phyloP scores from a whole-genome alignment of 2,797 vertebrate species.

The Labeo calbasu region DNA sequence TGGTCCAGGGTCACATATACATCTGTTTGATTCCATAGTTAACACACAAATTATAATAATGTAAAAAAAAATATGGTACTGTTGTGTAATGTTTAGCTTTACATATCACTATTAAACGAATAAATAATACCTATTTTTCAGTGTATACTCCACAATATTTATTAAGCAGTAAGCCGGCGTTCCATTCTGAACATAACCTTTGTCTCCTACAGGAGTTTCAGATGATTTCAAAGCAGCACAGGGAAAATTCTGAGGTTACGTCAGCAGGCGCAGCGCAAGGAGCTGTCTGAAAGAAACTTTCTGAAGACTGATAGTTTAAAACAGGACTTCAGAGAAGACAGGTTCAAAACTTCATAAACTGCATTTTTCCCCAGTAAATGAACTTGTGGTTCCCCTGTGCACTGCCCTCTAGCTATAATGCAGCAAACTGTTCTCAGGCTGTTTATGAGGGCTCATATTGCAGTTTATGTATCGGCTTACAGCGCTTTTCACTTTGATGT shows the following conservation, averaged over 20 bases:
- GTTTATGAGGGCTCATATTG: slow-evolving; percentile 31
- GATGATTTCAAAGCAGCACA: not conserved
- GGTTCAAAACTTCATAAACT: slow-evolving; percentile 7
- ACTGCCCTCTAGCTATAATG: slow-evolving; percentile 23
- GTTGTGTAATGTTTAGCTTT: not conserved
- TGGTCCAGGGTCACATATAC: no score
- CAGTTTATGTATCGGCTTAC: slow-evolving; percentile 36
- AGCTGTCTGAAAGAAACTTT: not conserved
- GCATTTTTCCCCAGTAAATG: slow-evolving; percentile 14
- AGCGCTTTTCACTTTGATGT: slow-evolving; percentile 24
- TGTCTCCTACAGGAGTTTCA: not conserved
- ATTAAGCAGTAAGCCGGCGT: no score
- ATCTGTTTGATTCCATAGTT: not conserved
- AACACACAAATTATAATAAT: no score
- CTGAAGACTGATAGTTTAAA: not conserved
- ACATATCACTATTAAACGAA: not conserved
- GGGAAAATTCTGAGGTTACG: not conserved
- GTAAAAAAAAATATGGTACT: not conserved
- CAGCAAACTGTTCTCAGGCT: slow-evolving; percentile 27
- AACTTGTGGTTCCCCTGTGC: not conserved
- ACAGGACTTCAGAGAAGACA: not conserved
- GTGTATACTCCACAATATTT: not conserved
- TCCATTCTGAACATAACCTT: not conserved
- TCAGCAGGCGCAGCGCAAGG: not conserved
- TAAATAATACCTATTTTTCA: no score